Evolutionary conservation across 2,888 invertebrate genomes (phyloP), one percentile per base, ranked within the genome.

Genomic region (Drosophila demipolita): DNA sequence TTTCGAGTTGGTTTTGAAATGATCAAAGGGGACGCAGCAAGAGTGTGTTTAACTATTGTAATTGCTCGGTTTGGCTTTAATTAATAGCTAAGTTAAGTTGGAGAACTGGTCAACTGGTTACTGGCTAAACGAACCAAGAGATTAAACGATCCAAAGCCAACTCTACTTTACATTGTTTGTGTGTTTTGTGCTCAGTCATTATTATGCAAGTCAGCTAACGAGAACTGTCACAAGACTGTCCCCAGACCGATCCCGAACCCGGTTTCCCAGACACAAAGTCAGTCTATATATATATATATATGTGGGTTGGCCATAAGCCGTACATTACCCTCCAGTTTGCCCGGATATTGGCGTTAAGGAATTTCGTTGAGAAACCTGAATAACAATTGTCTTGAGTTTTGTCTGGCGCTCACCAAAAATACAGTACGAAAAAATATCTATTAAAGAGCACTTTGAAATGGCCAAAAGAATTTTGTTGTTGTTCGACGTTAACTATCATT

Each of bases 221-320:
- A 80, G 77, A 79, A 77, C 68, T 89, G 89, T 89, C 84, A 89
- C 81, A 87, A 81, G 69, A 73, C 87, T 48, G 62, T 68, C 42
- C 55, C 66, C 52, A 54, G 45, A 42, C 71, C 58, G 52, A 75
- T 11, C 40, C 63, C 62, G 48, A 52, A 64, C 60, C 75, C 59
- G 53, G 69, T 69, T 65, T 23, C 60, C 66, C 53, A 45, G 20
- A 26, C 15, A 40, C 9, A 53, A 26, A 26, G 57, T 6, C 9
- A 40, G 42, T 35, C 35, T 48, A 11, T 66, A 23, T 23, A 1
- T 23, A 23, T 23, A 26, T 29, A 11, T n/a, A 42, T 62, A 61
- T 80, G 80, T 80, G 83, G 80, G 75, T 59, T 82, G 79, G 70
- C 58, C 67, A 80, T 80, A 82, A 75, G 83, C 65, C 75, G 89